A percentile compares a stretch with the other conserved stretches of the same genome.
Evolutionary conservation across 2,113 vertebrate genomes (phyloP).

Genomic region (Myrmecobius fasciatus): DNA sequence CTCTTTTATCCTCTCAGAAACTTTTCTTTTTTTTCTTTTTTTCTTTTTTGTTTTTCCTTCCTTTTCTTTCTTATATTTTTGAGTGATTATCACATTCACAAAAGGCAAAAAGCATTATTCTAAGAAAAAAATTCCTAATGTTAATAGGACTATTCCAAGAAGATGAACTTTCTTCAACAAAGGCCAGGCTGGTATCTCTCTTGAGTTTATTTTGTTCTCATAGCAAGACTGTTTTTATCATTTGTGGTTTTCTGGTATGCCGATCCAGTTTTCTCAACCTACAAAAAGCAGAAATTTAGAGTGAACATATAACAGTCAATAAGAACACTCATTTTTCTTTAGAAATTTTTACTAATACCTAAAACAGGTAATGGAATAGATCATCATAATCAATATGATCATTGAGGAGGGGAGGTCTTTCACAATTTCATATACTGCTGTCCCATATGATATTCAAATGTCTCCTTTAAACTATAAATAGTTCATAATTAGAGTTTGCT

Average conservation of each 20-base stretch:
- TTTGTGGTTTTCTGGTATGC: neutral
- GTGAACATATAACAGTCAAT: constrained; percentile 51
- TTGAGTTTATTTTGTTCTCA: constrained; percentile 40
- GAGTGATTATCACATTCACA: constrained; percentile 58
- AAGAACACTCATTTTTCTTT: constrained; percentile 66
- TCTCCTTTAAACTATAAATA: constrained; percentile 60
- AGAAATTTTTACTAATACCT: constrained; percentile 46
- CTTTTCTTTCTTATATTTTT: constrained; percentile 62
- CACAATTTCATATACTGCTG: constrained; percentile 40
- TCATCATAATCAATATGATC: constrained; percentile 41
- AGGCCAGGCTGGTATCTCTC: neutral
- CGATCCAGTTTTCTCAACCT: neutral
- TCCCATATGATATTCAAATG: constrained; percentile 52
- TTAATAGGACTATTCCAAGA: constrained; percentile 21
- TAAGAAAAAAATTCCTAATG: neutral
- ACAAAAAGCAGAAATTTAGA: constrained; percentile 57
- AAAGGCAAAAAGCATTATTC: constrained; percentile 45
- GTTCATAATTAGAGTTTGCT: constrained; percentile 61
- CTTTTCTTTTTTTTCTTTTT: constrained; percentile 58
- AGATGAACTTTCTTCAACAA: constrained; percentile 16
- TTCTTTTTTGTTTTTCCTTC: constrained; percentile 69
- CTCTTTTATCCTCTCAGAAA: neutral
- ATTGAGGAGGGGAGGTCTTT: neutral
- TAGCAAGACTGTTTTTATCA: constrained; percentile 35
- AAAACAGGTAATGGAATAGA: constrained; percentile 63